Conservation (phyloP, 2,113 vertebrate genomes). For the Megaleporinus macrocephalus region DNA sequence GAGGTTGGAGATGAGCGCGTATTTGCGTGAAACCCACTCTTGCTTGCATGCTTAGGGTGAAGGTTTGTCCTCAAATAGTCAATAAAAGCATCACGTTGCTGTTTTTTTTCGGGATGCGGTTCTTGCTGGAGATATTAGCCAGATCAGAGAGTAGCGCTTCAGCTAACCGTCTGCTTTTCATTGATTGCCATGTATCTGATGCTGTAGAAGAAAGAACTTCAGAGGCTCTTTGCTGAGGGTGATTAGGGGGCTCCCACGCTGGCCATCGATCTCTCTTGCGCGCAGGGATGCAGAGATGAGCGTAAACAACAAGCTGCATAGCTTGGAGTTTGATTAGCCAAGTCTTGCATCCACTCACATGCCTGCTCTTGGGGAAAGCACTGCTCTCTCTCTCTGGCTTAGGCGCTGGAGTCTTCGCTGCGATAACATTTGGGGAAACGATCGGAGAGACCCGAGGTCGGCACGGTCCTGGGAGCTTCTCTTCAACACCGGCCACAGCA, state of each 20-base stretch:
- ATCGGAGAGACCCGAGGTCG: not conserved
- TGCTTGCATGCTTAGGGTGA: not conserved
- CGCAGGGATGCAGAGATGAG: conserved; percentile 9
- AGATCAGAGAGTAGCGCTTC: not conserved
- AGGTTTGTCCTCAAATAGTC: too few relatives aligned
- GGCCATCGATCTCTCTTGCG: conserved; percentile 48
- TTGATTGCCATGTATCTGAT: conserved; percentile 32
- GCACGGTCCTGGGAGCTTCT: not conserved
- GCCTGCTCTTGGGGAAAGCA: conserved; percentile 28
- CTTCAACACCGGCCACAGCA: too few relatives aligned
- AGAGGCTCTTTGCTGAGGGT: conserved; percentile 10
- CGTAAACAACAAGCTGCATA: conserved; percentile 23
- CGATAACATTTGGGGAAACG: conserved; percentile 7
- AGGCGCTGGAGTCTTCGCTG: conserved; percentile 6
- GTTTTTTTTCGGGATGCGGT: too few relatives aligned
- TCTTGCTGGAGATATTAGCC: not conserved
- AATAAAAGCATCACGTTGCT: too few relatives aligned
- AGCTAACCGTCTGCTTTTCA: not conserved
- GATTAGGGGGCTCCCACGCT: conserved; percentile 36
- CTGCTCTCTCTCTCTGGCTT: conserved; percentile 28
- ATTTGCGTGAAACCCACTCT: too few relatives aligned
- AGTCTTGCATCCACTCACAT: conserved; percentile 37
- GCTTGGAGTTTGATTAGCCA: conserved; percentile 33
- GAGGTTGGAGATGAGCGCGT: too few relatives aligned
- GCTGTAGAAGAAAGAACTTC: conserved; percentile 12